Percentiles rank a stretch among this genome's conserved stretches.
Conservation (phyloP, 2,888 invertebrate genomes). For the Ichneumon xanthorius region DNA sequence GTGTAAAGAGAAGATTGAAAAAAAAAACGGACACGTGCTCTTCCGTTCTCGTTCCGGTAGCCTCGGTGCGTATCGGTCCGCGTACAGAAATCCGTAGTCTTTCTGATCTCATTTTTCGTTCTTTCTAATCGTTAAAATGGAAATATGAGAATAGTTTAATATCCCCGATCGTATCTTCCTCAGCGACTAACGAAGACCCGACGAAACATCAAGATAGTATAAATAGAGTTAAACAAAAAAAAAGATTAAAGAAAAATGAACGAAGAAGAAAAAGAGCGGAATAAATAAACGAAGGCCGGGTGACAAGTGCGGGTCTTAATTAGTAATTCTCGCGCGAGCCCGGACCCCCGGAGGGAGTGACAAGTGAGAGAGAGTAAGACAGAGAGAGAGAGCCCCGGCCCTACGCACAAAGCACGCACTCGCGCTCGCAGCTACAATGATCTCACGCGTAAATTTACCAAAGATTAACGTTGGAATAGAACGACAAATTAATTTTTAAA, state of each 20-base stretch:
- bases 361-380: constrained; percentile 35
- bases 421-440: constrained; percentile 70
- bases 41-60: constrained; percentile 63
- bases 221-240: background rate
- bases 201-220: constrained; percentile 11
- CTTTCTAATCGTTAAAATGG: constrained; percentile 17
- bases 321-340: constrained; percentile 70
- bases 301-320: constrained; percentile 17
- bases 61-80: constrained; percentile 30
- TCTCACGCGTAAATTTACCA: constrained; percentile 63
- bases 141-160: background rate
- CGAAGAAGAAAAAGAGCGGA: constrained; percentile 18
- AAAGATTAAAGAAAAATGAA: background rate
- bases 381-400: constrained; percentile 57
- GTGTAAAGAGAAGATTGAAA: background rate
- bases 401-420: constrained; percentile 69
- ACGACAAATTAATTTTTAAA: constrained; percentile 25
- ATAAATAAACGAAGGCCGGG: constrained; percentile 15
- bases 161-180: constrained; percentile 23
- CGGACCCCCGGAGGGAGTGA: constrained; percentile 69
- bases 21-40: constrained; percentile 30
- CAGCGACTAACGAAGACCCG: constrained; percentile 36
- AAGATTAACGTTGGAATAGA: constrained; percentile 19
- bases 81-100: constrained; percentile 43
- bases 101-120: constrained; percentile 45